Evolutionary conservation across 2,888 invertebrate genomes (phyloP), one percentile per base, ranked within the genome.

Genomic region (Litoditis marina): DNA sequence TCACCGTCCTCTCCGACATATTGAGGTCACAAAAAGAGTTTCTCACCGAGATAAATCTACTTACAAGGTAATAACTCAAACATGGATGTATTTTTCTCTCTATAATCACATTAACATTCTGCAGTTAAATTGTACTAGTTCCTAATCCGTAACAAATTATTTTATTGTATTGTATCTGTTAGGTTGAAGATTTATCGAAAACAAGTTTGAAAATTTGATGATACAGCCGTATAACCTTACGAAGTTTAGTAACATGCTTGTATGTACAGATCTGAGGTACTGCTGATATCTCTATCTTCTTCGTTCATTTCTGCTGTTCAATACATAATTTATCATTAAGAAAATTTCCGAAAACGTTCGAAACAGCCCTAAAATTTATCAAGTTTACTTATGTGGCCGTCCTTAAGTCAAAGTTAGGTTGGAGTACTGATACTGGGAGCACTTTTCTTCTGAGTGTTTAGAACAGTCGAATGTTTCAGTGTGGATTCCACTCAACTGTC

Each of bases 11-110:
- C 5, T 3, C 30, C 6, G 50, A 50, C 6, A 5, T 50, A 11
- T 28, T 25, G 25, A 50, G n/a, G n/a, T 22, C 50, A 6, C 50
- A 50, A 11, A 50, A 28, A 50, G 6, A 50, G 50, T 50, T 50
- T 8, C n/a, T 50, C n/a, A n/a, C n/a, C n/a, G n/a, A n/a, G n/a
- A n/a, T n/a, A n/a, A n/a, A n/a, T n/a, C n/a, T n/a, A n/a, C n/a
- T n/a, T n/a, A n/a, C n/a, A n/a, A n/a, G n/a, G n/a, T n/a, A n/a
- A n/a, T n/a, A n/a, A n/a, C n/a, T n/a, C n/a, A n/a, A n/a, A n/a
- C n/a, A n/a, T n/a, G n/a, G n/a, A n/a, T n/a, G n/a, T n/a, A n/a
- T n/a, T n/a, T n/a, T n/a, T n/a, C n/a, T n/a, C n/a, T n/a, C n/a
- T n/a, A n/a, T n/a, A n/a, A n/a, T n/a, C n/a, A n/a, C n/a, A n/a